These are phyloP conservation scores for Octodonta nipae DNA, from an alignment of 2,888 invertebrate species.

Conservation along the genomic window DNA sequence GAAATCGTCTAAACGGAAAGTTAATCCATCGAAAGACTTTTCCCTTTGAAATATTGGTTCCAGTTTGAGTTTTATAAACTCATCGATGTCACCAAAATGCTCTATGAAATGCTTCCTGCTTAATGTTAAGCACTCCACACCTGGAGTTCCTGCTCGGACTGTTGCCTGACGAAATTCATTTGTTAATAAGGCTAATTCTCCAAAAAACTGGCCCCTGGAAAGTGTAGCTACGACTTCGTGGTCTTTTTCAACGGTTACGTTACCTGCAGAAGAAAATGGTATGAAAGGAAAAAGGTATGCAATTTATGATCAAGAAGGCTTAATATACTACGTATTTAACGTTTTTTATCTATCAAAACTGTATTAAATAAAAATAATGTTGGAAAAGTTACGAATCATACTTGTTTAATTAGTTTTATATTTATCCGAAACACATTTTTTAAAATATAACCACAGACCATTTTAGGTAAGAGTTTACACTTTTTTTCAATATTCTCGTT, in stretches of 20 bases:
- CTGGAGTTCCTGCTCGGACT: constrained; percentile 66
- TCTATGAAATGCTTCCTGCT: constrained; percentile 68
- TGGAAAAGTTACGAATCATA: no score
- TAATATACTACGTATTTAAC: no score
- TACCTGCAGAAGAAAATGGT: no score
- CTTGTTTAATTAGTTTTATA: no score
- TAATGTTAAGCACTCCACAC: constrained; percentile 67
- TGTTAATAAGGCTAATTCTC: constrained; percentile 46
- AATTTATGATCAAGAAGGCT: no score
- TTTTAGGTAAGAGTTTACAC: no score
- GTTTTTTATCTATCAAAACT: no score
- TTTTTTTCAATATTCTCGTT: no score
- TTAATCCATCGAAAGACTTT: constrained; percentile 9
- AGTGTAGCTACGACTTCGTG: constrained; percentile 22
- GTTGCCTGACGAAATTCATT: constrained; percentile 68
- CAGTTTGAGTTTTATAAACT: constrained; percentile 25
- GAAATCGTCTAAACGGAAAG: constrained; percentile 51
- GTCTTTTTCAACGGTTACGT: constrained; percentile 58
- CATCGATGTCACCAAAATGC: constrained; percentile 66
- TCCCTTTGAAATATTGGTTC: constrained; percentile 8
- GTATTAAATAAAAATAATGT: no score
- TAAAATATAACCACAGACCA: no score
- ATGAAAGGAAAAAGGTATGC: no score
- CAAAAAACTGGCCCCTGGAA: constrained; percentile 10
- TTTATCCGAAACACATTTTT: no score